A percentile compares a stretch with the other conserved stretches of the same genome.
phyloP scores from a whole-genome alignment of 2,888 invertebrate species.

The Ferrisia virgata region DNA sequence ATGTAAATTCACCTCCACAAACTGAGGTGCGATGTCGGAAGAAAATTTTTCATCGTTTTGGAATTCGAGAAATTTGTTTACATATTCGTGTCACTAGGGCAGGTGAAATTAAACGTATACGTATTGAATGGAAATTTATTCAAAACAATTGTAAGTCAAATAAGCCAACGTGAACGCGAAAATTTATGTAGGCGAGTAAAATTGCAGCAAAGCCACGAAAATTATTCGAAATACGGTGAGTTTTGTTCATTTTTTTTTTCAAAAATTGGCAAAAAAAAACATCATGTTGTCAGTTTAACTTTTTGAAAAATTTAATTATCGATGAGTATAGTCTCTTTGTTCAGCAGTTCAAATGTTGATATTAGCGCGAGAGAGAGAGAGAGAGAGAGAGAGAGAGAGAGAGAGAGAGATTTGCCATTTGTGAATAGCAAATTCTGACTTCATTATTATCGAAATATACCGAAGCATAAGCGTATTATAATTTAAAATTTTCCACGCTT shows the following conservation, averaged over 20 bases:
- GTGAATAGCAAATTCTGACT: not conserved
- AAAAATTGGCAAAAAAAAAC: too few relatives aligned
- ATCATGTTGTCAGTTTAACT: too few relatives aligned
- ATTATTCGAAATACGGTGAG: too few relatives aligned
- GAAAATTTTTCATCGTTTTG: slow-evolving; percentile 13
- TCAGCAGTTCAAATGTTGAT: not conserved
- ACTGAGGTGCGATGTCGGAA: too few relatives aligned
- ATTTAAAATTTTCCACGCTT: not conserved
- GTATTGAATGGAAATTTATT: not conserved
- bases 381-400: too few relatives aligned
- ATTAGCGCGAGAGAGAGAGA: not conserved
- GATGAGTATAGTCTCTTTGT: too few relatives aligned
- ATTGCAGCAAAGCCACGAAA: too few relatives aligned
- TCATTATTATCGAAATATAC: too few relatives aligned
- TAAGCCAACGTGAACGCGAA: not conserved
- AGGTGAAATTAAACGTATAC: not conserved
- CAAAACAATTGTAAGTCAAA: not conserved
- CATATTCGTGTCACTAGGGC: slow-evolving; percentile 8
- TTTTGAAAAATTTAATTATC: not conserved
- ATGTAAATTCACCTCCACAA: not conserved
- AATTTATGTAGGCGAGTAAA: not conserved
- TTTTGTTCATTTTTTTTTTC: too few relatives aligned
- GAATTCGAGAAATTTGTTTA: not conserved
- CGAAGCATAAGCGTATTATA: too few relatives aligned
- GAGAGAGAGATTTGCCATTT: not conserved